These are phyloP conservation scores for Venturia canescens DNA, from an alignment of 1,140 invertebrate species.

Conservation along the genomic window DNA sequence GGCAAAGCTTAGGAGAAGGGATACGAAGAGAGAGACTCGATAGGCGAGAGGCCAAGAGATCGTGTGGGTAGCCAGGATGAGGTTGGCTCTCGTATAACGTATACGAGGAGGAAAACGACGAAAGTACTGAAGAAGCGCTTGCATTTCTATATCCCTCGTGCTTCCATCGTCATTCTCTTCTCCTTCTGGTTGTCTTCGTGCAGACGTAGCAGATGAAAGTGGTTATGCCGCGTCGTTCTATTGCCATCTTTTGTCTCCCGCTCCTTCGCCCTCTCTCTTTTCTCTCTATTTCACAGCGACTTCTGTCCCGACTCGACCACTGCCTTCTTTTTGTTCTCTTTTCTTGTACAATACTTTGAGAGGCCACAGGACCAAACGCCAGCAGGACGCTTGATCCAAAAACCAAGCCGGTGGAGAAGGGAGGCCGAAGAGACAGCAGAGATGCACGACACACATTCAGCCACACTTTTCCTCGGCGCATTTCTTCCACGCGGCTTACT, in stretches of 20 bases:
- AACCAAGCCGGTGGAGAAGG: background rate
- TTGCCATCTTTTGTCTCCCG: slow-evolving; percentile 65
- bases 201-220: slow-evolving; percentile 67
- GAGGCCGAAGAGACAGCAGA: background rate
- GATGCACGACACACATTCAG: slow-evolving; percentile 23
- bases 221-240: slow-evolving; percentile 61
- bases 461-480: slow-evolving; percentile 13
- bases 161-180: slow-evolving; percentile 15
- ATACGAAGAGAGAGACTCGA: background rate
- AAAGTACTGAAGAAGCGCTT: slow-evolving; percentile 60
- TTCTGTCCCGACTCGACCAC: slow-evolving; percentile 39
- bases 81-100: slow-evolving; percentile 11
- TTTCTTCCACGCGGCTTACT: slow-evolving; percentile 30
- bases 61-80: slow-evolving; percentile 5
- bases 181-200: slow-evolving; percentile 26
- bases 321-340: slow-evolving; percentile 47
- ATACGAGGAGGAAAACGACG: slow-evolving; percentile 51
- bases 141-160: slow-evolving; percentile 61
- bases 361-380: slow-evolving; percentile 6
- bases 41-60: slow-evolving; percentile 14
- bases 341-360: slow-evolving; percentile 3
- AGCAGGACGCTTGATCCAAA: slow-evolving; percentile 21
- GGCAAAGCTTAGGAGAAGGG: slow-evolving; percentile 15
- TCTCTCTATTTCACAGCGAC: slow-evolving; percentile 3
- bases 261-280: slow-evolving; percentile 29